A percentile compares a stretch with the other conserved stretches of the same genome.
Conservation (phyloP, 2,113 vertebrate genomes). For the Istiophorus platypterus region DNA sequence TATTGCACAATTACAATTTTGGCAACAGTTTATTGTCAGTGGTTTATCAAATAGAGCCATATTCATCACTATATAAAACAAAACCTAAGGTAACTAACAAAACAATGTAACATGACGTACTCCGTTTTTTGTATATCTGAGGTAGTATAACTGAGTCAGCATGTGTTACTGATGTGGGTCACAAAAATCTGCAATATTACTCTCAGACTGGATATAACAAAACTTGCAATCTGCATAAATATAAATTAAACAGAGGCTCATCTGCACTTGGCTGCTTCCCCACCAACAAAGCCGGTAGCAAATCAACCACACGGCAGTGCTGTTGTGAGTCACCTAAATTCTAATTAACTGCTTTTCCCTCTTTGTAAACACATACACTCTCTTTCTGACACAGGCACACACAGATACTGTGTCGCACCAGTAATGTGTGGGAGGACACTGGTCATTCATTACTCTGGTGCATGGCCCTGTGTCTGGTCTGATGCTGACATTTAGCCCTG, state of each 20-base stretch:
- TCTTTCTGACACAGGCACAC: background rate
- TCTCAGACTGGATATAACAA: background rate
- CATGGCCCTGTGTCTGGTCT: constrained; percentile 9
- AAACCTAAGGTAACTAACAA: background rate
- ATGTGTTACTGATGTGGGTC: background rate
- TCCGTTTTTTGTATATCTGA: background rate
- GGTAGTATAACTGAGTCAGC: background rate
- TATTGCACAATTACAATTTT: no score
- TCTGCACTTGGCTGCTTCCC: no score
- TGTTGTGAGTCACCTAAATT: background rate
- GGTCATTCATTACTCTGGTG: constrained; percentile 40
- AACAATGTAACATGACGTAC: background rate
- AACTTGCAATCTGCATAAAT: background rate
- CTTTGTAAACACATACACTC: background rate
- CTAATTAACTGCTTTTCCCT: background rate
- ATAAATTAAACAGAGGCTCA: background rate
- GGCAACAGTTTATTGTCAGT: no score
- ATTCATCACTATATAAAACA: background rate
- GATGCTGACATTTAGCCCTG: constrained; percentile 56
- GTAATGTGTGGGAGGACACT: constrained; percentile 36
- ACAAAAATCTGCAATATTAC: background rate
- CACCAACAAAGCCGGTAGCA: background rate
- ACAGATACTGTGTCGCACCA: constrained; percentile 16
- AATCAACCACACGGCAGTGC: background rate
- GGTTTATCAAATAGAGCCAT: background rate